Conservation (phyloP, 2,888 invertebrate species). For the Patella depressa region DNA sequence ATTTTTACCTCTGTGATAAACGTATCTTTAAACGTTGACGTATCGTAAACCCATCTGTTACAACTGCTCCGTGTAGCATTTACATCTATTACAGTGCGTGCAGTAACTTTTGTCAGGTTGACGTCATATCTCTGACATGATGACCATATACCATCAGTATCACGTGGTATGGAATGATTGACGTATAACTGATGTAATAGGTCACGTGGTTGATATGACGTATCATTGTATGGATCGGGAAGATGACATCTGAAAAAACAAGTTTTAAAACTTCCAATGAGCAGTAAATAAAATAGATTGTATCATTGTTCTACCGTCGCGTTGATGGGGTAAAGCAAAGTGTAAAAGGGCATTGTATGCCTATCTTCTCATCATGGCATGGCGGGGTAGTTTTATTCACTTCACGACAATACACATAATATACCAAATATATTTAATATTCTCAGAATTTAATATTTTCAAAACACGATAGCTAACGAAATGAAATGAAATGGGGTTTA, state of each 20-base stretch:
- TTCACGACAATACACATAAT: no score
- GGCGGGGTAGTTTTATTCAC: no score
- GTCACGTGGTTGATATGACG: neutral
- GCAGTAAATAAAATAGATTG: no score
- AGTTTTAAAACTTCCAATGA: neutral
- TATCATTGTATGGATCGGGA: neutral
- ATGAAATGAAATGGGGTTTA: no score
- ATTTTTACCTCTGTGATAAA: conserved; percentile 17
- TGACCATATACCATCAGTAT: neutral
- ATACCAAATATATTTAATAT: no score
- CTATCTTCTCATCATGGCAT: no score
- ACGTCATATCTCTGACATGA: neutral
- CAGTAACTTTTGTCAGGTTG: neutral
- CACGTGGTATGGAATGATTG: neutral
- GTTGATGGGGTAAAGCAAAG: no score
- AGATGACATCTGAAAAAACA: neutral
- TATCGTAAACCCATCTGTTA: conserved; percentile 17
- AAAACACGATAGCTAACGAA: no score
- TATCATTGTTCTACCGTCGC: no score
- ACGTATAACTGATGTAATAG: neutral
- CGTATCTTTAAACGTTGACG: conserved; percentile 8
- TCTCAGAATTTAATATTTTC: no score
- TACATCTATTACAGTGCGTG: neutral
- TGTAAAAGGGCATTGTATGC: no score
- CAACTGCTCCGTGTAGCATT: neutral